Conservation (phyloP, 2,113 vertebrate species). For the Solenodon paradoxus region DNA sequence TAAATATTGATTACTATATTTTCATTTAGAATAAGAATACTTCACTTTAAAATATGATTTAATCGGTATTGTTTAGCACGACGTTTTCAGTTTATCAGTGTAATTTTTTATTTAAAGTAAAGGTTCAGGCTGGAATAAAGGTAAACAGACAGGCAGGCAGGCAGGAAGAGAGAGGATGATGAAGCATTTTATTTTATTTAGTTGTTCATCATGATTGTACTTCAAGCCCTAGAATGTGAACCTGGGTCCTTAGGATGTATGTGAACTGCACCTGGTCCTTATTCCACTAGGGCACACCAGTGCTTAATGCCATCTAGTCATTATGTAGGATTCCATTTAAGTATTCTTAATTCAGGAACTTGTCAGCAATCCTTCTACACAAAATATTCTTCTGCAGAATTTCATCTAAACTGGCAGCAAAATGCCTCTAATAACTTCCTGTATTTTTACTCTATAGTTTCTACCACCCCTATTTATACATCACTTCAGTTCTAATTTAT, state of each 20-base stretch:
- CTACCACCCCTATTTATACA: neutral
- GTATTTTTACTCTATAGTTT: neutral
- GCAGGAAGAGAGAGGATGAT: no score
- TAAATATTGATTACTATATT: slow-evolving; percentile 10
- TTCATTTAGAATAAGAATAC: neutral
- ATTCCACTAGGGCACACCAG: no score
- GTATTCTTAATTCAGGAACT: neutral
- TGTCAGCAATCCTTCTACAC: neutral
- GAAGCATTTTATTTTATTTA: no score
- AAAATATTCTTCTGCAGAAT: neutral
- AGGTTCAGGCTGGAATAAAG: no score
- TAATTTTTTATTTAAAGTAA: no score
- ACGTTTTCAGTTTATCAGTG: slow-evolving; percentile 1
- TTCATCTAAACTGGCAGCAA: neutral
- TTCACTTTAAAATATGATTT: slow-evolving; percentile 21
- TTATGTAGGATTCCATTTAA: neutral
- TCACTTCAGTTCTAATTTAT: neutral
- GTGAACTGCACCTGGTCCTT: no score
- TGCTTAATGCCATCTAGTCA: no score
- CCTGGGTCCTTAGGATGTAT: no score
- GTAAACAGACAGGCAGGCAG: no score
- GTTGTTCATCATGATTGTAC: no score
- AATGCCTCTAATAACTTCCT: neutral
- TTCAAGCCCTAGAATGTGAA: no score
- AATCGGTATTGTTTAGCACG: neutral